Evolutionary conservation across 2,888 invertebrate species (phyloP), one percentile per base, ranked within the genome.

Genomic region (Isoperla grammatica): DNA sequence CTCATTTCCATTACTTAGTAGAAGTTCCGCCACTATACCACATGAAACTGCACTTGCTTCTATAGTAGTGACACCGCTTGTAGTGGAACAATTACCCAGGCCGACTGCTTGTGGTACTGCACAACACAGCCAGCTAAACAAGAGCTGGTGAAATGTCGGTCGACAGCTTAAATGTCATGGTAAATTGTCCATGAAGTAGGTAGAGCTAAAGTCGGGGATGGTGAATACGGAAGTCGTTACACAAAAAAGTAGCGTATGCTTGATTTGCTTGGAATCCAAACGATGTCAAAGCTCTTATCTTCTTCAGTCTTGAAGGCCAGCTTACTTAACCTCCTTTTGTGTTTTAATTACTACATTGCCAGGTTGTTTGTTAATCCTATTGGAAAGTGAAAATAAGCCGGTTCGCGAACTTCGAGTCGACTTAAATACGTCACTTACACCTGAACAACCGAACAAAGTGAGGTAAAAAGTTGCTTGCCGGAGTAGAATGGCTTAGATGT

Each of bases 151-250:
- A 46, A 46, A 46, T 46, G 46, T 46, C 46, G 46, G 50, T 17
- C 22, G 58, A 53, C 50, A 11, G 22, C 53, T 57, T 53, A 58
- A 58, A 58, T 58, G 58, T 58, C 58, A 58, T 53, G 53, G 20
- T 58, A 58, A 58, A 58, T 58, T 58, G 53, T 58, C 58, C 58
- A 53, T 58, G 58, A 58, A 58, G 53, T 29, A 15, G 39, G 9
- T 20, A 29, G 19, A 20, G 19, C 42, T 17, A 29, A 58, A 50
- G 42, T 55, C 43, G 12, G 12, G 17, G 9, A 4, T 11, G 20
- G 46, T 9, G n/a, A 46, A 46, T 46, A 46, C 29, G 29, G 29
- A 29, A 29, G 29, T 29, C 8, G 22, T 46, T 46, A 22, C 13
- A 46, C 20, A 46, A 46, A 46, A 46, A 46, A 22, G n/a, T n/a